These are phyloP conservation scores for Thaumetopoea pityocampa DNA, from an alignment of 1,140 invertebrate species.

Conservation along the genomic window DNA sequence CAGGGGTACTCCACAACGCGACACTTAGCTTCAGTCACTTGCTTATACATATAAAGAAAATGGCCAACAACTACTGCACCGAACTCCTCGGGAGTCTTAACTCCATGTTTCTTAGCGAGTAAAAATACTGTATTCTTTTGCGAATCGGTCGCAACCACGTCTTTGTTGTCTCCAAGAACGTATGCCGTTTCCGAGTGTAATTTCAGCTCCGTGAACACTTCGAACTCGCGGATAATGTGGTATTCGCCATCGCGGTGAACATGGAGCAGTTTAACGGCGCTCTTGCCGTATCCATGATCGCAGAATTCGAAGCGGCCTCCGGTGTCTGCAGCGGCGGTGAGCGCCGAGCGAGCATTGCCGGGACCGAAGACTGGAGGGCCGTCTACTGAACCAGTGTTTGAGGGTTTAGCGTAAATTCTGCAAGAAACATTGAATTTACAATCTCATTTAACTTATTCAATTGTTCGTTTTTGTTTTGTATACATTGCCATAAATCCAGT, in stretches of 20 bases:
- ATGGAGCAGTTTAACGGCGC: conserved; percentile 83
- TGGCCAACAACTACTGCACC: conserved; percentile 82
- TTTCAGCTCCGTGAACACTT: conserved; percentile 83
- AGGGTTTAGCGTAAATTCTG: conserved; percentile 70
- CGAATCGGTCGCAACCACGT: conserved; percentile 87
- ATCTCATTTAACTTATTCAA: no score
- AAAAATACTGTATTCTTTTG: conserved; percentile 91
- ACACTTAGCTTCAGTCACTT: conserved; percentile 81
- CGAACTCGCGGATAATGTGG: conserved; percentile 83
- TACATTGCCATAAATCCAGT: no score
- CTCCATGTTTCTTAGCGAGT: conserved; percentile 84
- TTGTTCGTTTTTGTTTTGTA: no score
- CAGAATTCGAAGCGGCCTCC: conserved; percentile 78
- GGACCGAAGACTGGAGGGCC: conserved; percentile 9
- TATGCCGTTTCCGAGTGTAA: conserved; percentile 81
- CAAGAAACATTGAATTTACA: conserved; percentile 16
- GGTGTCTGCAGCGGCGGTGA: conserved; percentile 53
- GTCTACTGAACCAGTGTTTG: conserved; percentile 50
- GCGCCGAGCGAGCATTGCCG: conserved; percentile 24
- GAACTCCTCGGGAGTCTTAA: conserved; percentile 85
- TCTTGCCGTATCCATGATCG: conserved; percentile 85
- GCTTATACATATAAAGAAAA: conserved; percentile 83
- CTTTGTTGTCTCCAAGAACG: conserved; percentile 79
- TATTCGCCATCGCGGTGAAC: conserved; percentile 79
- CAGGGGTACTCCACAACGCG: conserved; percentile 84